Base-by-base conservation (phyloP, 2,888 invertebrate species). In the Hyppa rectilinea region DNA sequence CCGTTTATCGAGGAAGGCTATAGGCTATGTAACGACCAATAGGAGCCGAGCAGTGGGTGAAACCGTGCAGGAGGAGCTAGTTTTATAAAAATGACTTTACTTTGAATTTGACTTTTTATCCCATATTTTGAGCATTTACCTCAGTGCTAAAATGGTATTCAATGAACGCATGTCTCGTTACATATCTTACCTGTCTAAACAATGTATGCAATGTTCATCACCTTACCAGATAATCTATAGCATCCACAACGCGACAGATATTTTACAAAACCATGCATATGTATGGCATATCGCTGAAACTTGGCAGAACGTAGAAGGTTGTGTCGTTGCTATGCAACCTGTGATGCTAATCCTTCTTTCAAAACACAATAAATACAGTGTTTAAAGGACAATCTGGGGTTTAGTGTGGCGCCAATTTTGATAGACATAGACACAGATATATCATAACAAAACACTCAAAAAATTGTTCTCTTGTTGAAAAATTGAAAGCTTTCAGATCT, bases 291-390 rank as follows among this genome's bases (percentile, higher is more conserved):
- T 29, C 53, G 20, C 70, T 69, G 70, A 66, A 81, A 52, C 78
- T 78, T 78, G 78, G 78, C 78, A 78, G 53, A 31, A 47, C 20
- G 10, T 14, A 52, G 69, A 81, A 76, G 78, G 65, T 50, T 70
- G 1, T 14, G 5, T 38, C 38, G 65, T 63, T 60, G 59, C 61
- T 58, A 63, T 62, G 59, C 62, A 63, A 59, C 55, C 26, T 62
- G 62, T 64, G 81, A 69, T 40, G 47, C 56, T 50, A 65, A 73
- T 78, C 34, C 47, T 26, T 56, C 9, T 75, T 62, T 53, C 67
- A 56, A 58, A 69, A 78, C 14, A 58, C 47, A 53, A 78, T 69
- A 68, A 76, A 65, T 62, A 49, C 17, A 20, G 34, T 20, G 40
- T 26, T 63, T 50, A 55, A 23, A 79, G 59, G 59, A 56, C 59